phyloP scores from a whole-genome alignment of 1,140 invertebrate species.

The Paracyclopina nana region DNA sequence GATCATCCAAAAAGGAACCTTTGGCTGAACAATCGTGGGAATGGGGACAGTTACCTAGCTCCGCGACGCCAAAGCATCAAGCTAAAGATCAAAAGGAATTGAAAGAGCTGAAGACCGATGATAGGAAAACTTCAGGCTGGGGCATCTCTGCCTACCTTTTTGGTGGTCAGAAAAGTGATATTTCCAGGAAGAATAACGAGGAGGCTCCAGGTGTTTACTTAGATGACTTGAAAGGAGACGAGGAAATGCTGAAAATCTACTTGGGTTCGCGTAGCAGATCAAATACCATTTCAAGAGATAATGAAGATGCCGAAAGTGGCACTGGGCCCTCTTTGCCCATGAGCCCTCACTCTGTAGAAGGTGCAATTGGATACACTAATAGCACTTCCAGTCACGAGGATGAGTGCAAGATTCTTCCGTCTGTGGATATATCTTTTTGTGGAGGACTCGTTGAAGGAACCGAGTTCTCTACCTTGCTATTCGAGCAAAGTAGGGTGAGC shows the following conservation, averaged over 20 bases:
- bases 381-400: too few relatives aligned
- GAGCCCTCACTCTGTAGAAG: slow-evolving; percentile 37
- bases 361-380: too few relatives aligned
- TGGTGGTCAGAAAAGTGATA: not conserved
- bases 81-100: too few relatives aligned
- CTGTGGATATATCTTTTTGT: slow-evolving; percentile 62
- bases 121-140: too few relatives aligned
- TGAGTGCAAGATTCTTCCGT: too few relatives aligned
- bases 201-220: slow-evolving; percentile 86
- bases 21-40: slow-evolving; percentile 49
- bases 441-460: slow-evolving; percentile 43
- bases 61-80: too few relatives aligned
- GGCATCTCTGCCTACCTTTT: not conserved
- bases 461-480: slow-evolving; percentile 27
- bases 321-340: slow-evolving; percentile 81
- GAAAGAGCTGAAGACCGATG: too few relatives aligned
- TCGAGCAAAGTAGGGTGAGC: slow-evolving; percentile 49
- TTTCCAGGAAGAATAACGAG: not conserved
- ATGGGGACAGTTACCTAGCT: slow-evolving; percentile 77
- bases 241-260: slow-evolving; percentile 70
- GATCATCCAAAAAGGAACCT: slow-evolving; percentile 25
- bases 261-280: slow-evolving; percentile 41
- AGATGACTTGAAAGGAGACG: slow-evolving; percentile 70
- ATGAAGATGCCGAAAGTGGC: slow-evolving; percentile 85
- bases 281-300: slow-evolving; percentile 30